Conservation (phyloP, 1,140 invertebrate species). For the Uloborus diversus region DNA sequence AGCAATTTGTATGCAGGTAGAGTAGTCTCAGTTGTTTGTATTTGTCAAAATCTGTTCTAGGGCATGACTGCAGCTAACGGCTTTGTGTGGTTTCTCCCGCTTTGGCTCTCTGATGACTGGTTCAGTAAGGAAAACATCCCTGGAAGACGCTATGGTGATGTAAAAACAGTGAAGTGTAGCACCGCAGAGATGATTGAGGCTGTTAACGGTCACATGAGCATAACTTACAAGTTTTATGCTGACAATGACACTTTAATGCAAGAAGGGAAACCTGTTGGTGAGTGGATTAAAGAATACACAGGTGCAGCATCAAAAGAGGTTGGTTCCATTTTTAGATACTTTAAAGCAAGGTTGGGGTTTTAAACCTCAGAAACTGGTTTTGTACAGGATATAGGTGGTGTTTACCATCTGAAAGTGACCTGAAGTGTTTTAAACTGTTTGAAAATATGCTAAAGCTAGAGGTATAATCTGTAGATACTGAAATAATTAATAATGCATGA, state of each 20-base stretch:
- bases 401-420: too few species aligned
- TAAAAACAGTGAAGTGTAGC: conserved; percentile 70
- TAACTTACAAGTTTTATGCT: conserved; percentile 76
- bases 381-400: too few species aligned
- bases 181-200: conserved; percentile 74
- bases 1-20: too few species aligned
- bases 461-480: too few species aligned
- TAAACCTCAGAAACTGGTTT: too few species aligned
- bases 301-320: conserved; percentile 12
- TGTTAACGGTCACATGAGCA: conserved; percentile 78
- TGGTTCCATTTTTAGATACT: too few species aligned
- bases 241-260: conserved; percentile 73
- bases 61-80: conserved; percentile 73
- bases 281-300: conserved; percentile 61
- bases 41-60: conserved; percentile 61
- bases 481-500: too few species aligned
- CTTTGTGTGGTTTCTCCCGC: conserved; percentile 85
- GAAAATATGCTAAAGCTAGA: too few species aligned
- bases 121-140: conserved; percentile 73
- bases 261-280: conserved; percentile 67
- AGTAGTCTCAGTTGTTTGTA: too few species aligned
- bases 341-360: too few species aligned
- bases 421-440: too few species aligned
- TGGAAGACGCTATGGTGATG: conserved; percentile 64
- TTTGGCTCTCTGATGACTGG: conserved; percentile 76